Percentiles rank a stretch among this genome's conserved stretches.
Conservation (phyloP, 2,797 vertebrate species). For the Anableps anableps region DNA sequence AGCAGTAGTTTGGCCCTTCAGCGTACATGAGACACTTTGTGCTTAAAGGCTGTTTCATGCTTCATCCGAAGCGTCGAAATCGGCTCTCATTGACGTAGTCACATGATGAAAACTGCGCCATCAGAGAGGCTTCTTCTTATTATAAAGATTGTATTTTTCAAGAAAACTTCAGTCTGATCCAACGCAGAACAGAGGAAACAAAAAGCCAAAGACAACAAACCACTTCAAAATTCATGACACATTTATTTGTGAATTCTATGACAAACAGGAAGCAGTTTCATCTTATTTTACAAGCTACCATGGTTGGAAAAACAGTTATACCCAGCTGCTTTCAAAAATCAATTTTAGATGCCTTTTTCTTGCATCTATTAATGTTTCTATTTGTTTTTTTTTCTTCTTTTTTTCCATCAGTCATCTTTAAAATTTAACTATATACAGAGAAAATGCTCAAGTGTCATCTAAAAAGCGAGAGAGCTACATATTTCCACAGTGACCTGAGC, state of each 20-base stretch:
- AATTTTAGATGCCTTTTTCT: constrained; percentile 35
- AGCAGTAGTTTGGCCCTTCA: background rate
- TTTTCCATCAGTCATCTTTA: constrained; percentile 36
- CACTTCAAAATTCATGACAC: constrained; percentile 68
- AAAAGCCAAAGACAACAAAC: constrained; percentile 9
- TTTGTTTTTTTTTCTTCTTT: constrained; percentile 25
- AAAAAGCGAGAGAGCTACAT: constrained; percentile 76
- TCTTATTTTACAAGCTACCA: constrained; percentile 74
- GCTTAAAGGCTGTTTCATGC: too few relatives aligned
- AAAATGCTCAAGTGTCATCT: constrained; percentile 62
- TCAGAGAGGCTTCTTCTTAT: background rate
- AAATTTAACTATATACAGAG: constrained; percentile 77
- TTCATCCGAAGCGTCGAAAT: too few relatives aligned
- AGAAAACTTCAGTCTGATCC: background rate
- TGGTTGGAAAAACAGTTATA: constrained; percentile 50
- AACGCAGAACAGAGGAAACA: background rate
- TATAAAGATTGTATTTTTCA: background rate
- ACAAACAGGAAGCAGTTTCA: constrained; percentile 78
- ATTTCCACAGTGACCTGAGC: constrained; percentile 69
- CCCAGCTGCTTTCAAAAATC: constrained; percentile 56
- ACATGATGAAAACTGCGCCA: too few relatives aligned
- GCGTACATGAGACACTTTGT: background rate
- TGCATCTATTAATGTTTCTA: constrained; percentile 3
- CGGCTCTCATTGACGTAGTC: too few relatives aligned
- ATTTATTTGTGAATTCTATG: constrained; percentile 82